phyloP scores from a whole-genome alignment of 1,140 invertebrate species.

The Drosophila pectinifera region DNA sequence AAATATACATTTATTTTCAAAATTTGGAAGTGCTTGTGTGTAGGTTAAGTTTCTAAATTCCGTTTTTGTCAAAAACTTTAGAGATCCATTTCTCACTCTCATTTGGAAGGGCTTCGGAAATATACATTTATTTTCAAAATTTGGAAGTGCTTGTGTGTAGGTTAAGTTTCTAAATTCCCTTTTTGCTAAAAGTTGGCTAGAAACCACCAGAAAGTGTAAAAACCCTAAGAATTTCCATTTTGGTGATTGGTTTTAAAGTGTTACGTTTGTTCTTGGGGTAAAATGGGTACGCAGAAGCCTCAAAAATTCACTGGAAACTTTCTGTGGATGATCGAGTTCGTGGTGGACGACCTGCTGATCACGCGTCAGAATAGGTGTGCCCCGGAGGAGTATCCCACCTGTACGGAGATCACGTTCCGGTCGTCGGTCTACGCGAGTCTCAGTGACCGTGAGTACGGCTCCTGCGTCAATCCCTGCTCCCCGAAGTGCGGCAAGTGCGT shows the following conservation, averaged over 20 bases:
- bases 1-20: not conserved
- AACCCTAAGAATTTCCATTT: not conserved
- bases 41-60: too few species aligned
- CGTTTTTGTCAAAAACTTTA: too few species aligned
- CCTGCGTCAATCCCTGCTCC: slow-evolving; percentile 52
- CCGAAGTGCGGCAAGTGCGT: slow-evolving; percentile 73
- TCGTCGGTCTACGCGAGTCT: slow-evolving; percentile 62
- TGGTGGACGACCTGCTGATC: slow-evolving; percentile 76
- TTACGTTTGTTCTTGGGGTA: not conserved
- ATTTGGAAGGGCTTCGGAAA: not conserved
- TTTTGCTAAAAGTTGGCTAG: too few species aligned
- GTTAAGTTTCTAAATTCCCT: not conserved
- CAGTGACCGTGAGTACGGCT: slow-evolving; percentile 71
- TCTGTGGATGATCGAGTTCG: slow-evolving; percentile 79
- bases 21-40: not conserved
- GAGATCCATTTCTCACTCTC: not conserved
- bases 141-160: not conserved
- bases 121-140: not conserved
- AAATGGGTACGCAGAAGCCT: slow-evolving; percentile 4
- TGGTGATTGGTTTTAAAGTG: not conserved
- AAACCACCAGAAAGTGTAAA: too few species aligned
- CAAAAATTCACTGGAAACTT: slow-evolving; percentile 20
- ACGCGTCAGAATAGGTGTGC: slow-evolving; percentile 73
- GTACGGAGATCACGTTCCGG: slow-evolving; percentile 74
- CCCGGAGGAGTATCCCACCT: slow-evolving; percentile 79